Evolutionary conservation across 2,113 vertebrate species (phyloP), one percentile per base, ranked within the genome.

Genomic region (Paramisgurnus dabryanus): DNA sequence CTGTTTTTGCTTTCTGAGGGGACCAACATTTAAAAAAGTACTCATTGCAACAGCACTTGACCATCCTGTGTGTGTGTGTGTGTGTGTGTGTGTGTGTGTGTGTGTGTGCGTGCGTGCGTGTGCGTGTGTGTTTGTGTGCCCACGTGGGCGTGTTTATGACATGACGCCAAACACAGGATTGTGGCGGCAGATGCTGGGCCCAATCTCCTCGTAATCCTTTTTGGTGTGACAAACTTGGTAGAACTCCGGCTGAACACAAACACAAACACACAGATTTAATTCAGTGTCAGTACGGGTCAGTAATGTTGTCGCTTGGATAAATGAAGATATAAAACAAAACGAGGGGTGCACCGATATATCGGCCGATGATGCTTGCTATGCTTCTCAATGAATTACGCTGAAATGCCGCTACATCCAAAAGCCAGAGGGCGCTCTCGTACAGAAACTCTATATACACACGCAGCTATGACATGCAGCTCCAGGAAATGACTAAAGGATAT

Each of bases 171-270:
- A 99, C 85, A 99, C 98, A n/a, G 98, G 98, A 91, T 99, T 99
- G 93, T 99, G 97, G 92, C 96, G 98, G 90, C 98, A 99, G 93
- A 99, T 99, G 94, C 98, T 99, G 84, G 98, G 98, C 87, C 98
- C 98, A 82, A 98, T 98, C 93, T 99, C 98, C 88, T 99, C 98
- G 86, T 99, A 99, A 91, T 99, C 98, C 89, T 98, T 99, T 93
- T 99, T 99, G 94, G 98, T 99, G 93, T 99, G 98, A 93, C 98
- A 99, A 79, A 99, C 98, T 94, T 99, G 98, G 95, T 98, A 99
- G 92, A 99, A 99, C 91, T 99, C 98, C 53, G 98, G 97, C 98
- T 99, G 7, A 1, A 63, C 10, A 63, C 5, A 67, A 12, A 67
- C 4, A 57, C 7, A 72, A 18, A 76, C 60, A 76, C 2, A 15